phyloP scores from a whole-genome alignment of 2,888 invertebrate species.

The Incurvaria masculella region DNA sequence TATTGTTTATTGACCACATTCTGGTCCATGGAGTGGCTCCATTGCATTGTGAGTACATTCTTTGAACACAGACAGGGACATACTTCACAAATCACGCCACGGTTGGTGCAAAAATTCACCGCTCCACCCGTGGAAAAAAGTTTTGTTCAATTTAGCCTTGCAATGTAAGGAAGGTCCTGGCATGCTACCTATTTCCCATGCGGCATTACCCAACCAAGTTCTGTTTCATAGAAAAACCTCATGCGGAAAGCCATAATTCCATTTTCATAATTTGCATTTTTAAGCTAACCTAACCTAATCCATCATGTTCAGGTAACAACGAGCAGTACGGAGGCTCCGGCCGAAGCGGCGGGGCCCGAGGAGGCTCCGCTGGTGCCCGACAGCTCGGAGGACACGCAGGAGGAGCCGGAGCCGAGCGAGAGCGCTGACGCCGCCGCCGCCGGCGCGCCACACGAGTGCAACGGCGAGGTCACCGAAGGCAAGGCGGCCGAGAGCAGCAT shows the following conservation, averaged over 20 bases:
- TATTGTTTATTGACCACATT: too few species aligned
- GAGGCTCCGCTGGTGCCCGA: slow-evolving; percentile 35
- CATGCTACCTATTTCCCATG: too few species aligned
- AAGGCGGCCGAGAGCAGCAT: slow-evolving; percentile 45
- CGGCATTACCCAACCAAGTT: too few species aligned
- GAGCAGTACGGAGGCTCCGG: slow-evolving; percentile 29
- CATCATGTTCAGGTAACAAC: slow-evolving; percentile 36
- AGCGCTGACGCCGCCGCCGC: slow-evolving; percentile 24
- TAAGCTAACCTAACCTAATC: neutral
- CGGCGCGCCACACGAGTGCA: slow-evolving; percentile 29
- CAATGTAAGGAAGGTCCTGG: too few species aligned
- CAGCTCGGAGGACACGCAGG: slow-evolving; percentile 43
- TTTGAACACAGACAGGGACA: too few species aligned
- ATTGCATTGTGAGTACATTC: neutral
- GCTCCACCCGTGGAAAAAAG: too few species aligned
- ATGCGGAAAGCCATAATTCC: too few species aligned
- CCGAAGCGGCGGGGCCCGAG: slow-evolving; percentile 24
- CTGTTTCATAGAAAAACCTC: too few species aligned
- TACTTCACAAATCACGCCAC: too few species aligned
- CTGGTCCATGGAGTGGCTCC: neutral
- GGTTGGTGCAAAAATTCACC: too few species aligned
- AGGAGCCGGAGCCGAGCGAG: slow-evolving; percentile 41
- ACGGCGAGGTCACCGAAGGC: slow-evolving; percentile 47
- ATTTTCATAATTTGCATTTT: too few species aligned
- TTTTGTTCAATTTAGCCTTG: too few species aligned